Evolutionary conservation across 2,113 vertebrate species (phyloP), one percentile per base, ranked within the genome.

Genomic region (Myotis davidii): DNA sequence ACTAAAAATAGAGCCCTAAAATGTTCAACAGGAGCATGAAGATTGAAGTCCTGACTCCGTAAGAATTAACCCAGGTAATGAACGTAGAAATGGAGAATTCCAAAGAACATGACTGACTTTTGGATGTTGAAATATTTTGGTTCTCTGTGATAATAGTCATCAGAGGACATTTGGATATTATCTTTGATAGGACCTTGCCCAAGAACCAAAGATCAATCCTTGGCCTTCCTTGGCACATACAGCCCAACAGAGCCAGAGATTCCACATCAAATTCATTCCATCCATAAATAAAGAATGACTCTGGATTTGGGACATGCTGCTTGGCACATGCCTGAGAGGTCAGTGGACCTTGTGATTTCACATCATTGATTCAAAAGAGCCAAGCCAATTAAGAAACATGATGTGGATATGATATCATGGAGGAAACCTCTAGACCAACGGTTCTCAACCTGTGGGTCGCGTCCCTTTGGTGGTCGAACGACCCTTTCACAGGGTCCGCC

Each of bases 311-410:
- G 61, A 52, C 27, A 56, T n/a, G 23, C 56, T 52, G 20, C 67
- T 90, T 74, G 52, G 78, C 76, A 91, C 5, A 5, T 74, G 29
- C 50, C 27, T 34, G n/a, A 84, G 67, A 70, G 6, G 9, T 29
- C 21, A 34, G 64, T 59, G 37, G n/a, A 59, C 34, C 54, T 65
- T 91, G 85, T 76, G 92, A 74, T 92, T 88, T 88, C 56, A 76
- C 56, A 95, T 27, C 85, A 94, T 34, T 77, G 90, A 95, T 86
- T 96, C 34, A 78, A 45, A 77, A 87, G 34, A 77, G 39, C 79
- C 65, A 93, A 96, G 61, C 45, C 69, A 39, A 91, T 94, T 95
- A 93, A 82, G 64, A 85, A 84, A 65, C 9, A 65, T 45, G 52
- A 42, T 77, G 64, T 65, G 17, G 12, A 39, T 37, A 12, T 14